Evolutionary conservation across 2,888 invertebrate species (phyloP).

Genomic region (Slavum lentiscoides): DNA sequence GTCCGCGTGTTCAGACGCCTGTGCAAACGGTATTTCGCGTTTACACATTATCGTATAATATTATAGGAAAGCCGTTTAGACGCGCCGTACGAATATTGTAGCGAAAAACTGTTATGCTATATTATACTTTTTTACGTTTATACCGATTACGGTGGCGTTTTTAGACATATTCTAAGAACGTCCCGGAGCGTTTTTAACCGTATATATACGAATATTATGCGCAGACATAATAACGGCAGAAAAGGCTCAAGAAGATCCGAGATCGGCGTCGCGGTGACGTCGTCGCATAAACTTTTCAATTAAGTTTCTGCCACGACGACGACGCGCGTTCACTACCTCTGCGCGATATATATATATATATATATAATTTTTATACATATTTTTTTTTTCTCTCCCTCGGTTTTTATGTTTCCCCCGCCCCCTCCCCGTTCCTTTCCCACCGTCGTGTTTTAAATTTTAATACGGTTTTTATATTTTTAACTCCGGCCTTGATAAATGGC

Average conservation of each 20-base stretch:
- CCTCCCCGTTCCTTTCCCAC: background rate
- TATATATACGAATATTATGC: background rate
- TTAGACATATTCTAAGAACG: too few relatives aligned
- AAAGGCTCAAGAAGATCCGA: background rate
- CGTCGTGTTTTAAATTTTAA: background rate
- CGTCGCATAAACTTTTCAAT: slow-evolving; percentile 27
- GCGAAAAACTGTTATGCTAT: too few relatives aligned
- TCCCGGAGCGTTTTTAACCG: too few relatives aligned
- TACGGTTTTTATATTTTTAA: slow-evolving; percentile 26
- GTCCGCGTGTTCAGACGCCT: too few relatives aligned
- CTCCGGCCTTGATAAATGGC: slow-evolving; percentile 15
- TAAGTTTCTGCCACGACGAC: background rate
- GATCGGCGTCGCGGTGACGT: background rate
- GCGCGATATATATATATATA: too few relatives aligned
- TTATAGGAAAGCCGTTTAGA: too few relatives aligned
- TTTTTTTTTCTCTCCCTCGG: background rate
- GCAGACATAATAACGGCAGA: background rate
- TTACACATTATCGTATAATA: too few relatives aligned
- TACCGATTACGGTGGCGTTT: too few relatives aligned
- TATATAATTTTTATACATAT: background rate
- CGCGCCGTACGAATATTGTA: too few relatives aligned
- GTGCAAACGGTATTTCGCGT: too few relatives aligned
- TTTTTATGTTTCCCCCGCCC: background rate
- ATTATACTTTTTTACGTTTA: too few relatives aligned
- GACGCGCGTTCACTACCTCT: background rate